Base-by-base conservation (phyloP, 2,797 vertebrate genomes). In the Acanthopagrus latus region DNA sequence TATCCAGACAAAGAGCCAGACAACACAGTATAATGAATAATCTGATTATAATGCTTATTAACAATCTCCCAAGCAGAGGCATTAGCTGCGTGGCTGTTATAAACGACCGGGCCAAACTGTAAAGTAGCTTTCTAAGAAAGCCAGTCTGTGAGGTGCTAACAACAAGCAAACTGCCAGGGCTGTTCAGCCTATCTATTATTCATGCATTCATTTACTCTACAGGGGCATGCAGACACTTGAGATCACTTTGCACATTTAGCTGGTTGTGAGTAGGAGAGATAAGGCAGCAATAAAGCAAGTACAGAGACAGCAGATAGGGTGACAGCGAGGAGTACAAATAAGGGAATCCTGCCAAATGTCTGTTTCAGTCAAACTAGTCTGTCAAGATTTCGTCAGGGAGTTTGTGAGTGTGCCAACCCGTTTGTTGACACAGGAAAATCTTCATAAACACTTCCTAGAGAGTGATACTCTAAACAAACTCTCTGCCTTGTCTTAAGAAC, bases 161-260 rank as follows among this genome's bases (percentile, higher is more conserved):
- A 80, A 71, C 68, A 64, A 88, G 74, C 74, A 81, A 82, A 84
- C 74, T 52, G 87, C 83, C 87, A 73, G 73, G 59, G 38, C 63
- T 63, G 80, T 76, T 81, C n/a, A 20, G 62, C 44, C 33, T 43
- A 84, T 94, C 66, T 73, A 91, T 92, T 85, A 92, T 93, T 91
- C 64, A 93, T 86, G 69, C 23, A 0, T 60, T 87, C 71, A 74
- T 91, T 92, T 85, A 83, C 81, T 82, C 72, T 65, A 62, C 17
- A 6, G 62, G 65, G 64, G 27, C 63, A 54, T 7, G 48, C 29
- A 29, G 83, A 89, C 87, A 91, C 89, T 81, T 76, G 84, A 91
- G 83, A 89, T 86, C 86, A 78, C 83, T 85, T 88, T 81, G 77
- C 76, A 82, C 83, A 68, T 84, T 84, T 86, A 83, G 70, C 76